Base-by-base conservation (phyloP, 1,140 invertebrate species). In the Papilio aristodemus region DNA sequence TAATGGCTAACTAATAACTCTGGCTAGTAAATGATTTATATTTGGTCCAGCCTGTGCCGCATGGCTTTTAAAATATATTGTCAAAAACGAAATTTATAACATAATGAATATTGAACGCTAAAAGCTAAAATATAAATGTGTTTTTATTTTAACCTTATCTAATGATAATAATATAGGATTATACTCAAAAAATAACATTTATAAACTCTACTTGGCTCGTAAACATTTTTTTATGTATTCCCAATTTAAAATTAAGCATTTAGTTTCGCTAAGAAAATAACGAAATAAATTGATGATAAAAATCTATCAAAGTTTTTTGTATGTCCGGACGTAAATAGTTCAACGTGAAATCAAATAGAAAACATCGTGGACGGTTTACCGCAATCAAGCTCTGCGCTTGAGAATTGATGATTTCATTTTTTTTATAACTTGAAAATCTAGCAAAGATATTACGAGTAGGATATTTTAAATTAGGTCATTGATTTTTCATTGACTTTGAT, bases 1-100 rank as follows among this genome's bases (percentile, higher is more conserved):
- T 54, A 54, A 54, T 54, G 46, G 46, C 46, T 54, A 54, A 54
- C 46, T 54, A 54, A 54, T 54, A 54, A 54, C 46, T 54, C 46
- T 54, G 46, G 46, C 46, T 54, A 54, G 46, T 54, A 54, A 54
- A 54, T 54, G 46, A 54, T 54, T 54, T 54, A 54, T 54, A 54
- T 25, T 54, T 54, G 46, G 46, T 25, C 46, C 46, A 54, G 46
- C 46, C 46, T 54, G 27, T 32, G 17, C 9, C 17, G 10, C 46
- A 19, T 54, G 8, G 17, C 11, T 54, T 54, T 54, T 54, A 54
- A 54, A 22, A 54, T 54, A 43, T 43, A 54, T 13, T 11, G 11
- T 10, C 4, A 54, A 25, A 54, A 25, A 22, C 38, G 38, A 13
- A 11, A 17, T 54, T 13, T 2, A 19, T 54, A 11, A 9, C 19